These are phyloP conservation scores for Amphilophus citrinellus DNA, from an alignment of 2,113 vertebrate species.

Conservation along the genomic window DNA sequence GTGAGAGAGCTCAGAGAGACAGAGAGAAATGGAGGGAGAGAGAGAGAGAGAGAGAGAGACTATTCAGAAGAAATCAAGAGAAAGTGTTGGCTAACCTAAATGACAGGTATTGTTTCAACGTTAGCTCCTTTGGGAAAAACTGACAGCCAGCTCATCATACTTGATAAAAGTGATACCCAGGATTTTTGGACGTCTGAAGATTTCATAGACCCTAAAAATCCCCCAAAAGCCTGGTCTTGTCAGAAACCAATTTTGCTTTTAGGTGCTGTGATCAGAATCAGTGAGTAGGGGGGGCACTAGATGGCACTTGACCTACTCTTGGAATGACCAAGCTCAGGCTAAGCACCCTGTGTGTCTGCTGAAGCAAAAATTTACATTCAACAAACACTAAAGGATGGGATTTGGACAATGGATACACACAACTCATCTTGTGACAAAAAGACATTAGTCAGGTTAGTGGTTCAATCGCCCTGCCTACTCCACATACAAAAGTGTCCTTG, in stretches of 20 bases:
- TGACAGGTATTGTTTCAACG: conserved; percentile 60
- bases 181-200: conserved; percentile 52
- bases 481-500: not conserved
- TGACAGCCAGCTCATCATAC: conserved; percentile 54
- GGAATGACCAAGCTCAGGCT: not conserved
- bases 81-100: conserved; percentile 50
- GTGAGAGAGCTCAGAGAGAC: not conserved
- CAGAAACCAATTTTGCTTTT: conserved; percentile 18
- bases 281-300: not conserved
- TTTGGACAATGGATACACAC: not conserved
- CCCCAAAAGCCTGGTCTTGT: conserved; percentile 16
- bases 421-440: not conserved
- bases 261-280: conserved; percentile 6
- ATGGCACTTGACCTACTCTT: conserved; percentile 5
- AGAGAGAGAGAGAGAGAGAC: conserved; percentile 3
- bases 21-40: not conserved
- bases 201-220: conserved; percentile 40
- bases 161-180: conserved; percentile 51
- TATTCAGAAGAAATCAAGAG: conserved; percentile 10
- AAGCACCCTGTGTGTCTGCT: not conserved
- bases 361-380: not conserved
- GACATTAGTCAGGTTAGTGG: not conserved
- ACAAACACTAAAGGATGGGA: not conserved
- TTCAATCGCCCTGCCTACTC: not conserved
- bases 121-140: conserved; percentile 50